These are phyloP conservation scores for Habropoda laboriosa DNA, from an alignment of 1,140 invertebrate species.

Conservation along the genomic window DNA sequence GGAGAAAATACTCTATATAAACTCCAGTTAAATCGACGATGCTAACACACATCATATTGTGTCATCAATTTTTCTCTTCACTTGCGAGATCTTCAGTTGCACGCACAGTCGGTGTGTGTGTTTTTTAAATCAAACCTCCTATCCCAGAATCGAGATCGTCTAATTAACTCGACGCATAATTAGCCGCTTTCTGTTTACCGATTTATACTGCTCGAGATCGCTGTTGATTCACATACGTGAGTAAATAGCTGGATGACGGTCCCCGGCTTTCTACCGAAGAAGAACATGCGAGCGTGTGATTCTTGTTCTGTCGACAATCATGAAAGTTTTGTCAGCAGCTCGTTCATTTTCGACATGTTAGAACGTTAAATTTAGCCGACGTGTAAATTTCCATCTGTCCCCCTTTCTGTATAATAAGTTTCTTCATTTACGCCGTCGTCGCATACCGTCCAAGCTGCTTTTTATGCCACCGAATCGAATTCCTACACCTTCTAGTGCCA, in stretches of 20 bases:
- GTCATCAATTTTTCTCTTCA: too few relatives aligned
- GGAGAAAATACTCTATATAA: too few relatives aligned
- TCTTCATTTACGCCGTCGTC: slow-evolving; percentile 11
- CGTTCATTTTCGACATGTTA: background rate
- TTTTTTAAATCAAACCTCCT: too few relatives aligned
- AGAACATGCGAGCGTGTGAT: slow-evolving; percentile 12
- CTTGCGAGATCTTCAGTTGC: too few relatives aligned
- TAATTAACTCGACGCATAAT: slow-evolving; percentile 50
- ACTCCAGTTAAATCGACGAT: too few relatives aligned
- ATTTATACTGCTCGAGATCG: slow-evolving; percentile 19
- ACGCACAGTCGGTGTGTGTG: too few relatives aligned
- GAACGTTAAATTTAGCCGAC: background rate
- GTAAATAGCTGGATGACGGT: too few relatives aligned
- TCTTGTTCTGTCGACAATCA: slow-evolving; percentile 1
- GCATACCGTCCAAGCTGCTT: slow-evolving; percentile 20
- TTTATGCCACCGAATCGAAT: slow-evolving; percentile 61
- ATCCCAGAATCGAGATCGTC: slow-evolving; percentile 7
- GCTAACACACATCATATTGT: too few relatives aligned
- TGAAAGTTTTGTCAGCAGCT: background rate
- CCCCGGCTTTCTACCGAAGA: slow-evolving; percentile 38
- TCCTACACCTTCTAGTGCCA: slow-evolving; percentile 47
- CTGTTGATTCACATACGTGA: slow-evolving; percentile 23
- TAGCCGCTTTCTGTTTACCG: slow-evolving; percentile 25
- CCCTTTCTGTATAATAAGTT: background rate
- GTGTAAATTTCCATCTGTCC: background rate